Evolutionary conservation across 1,140 invertebrate species (phyloP).

Genomic region (Drosophila saltans): DNA sequence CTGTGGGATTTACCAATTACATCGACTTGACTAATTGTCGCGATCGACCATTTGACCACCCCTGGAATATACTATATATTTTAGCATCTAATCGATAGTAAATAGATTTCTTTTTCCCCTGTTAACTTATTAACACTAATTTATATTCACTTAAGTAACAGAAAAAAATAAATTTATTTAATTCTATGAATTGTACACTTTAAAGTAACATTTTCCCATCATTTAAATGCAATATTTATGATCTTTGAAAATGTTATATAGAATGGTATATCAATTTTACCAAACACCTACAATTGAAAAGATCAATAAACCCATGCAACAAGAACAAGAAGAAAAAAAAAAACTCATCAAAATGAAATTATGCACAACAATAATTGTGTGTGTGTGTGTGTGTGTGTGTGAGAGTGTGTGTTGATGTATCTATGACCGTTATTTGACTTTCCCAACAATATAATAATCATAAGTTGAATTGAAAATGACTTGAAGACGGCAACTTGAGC

Average conservation of each 20-base stretch:
- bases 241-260: not conserved
- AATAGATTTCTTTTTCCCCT: no score
- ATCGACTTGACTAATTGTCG: no score
- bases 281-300: conserved; percentile 63
- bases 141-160: no score
- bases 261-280: conserved; percentile 26
- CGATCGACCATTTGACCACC: no score
- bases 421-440: conserved; percentile 70
- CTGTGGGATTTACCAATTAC: no score
- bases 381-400: conserved; percentile 25
- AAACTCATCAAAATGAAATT: conserved; percentile 75
- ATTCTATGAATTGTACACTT: no score
- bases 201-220: not conserved
- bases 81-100: no score
- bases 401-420: conserved; percentile 12
- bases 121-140: no score
- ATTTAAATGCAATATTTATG: conserved; percentile 1
- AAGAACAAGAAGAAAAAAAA: conserved; percentile 68
- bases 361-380: conserved; percentile 48
- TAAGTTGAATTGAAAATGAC: conserved; percentile 75
- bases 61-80: no score
- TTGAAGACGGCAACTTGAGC: conserved; percentile 19
- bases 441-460: conserved; percentile 78
- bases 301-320: conserved; percentile 67
- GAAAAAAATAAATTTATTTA: no score